Base-by-base conservation (phyloP, 2,797 vertebrate genomes). In the Cottoperca gobio region DNA sequence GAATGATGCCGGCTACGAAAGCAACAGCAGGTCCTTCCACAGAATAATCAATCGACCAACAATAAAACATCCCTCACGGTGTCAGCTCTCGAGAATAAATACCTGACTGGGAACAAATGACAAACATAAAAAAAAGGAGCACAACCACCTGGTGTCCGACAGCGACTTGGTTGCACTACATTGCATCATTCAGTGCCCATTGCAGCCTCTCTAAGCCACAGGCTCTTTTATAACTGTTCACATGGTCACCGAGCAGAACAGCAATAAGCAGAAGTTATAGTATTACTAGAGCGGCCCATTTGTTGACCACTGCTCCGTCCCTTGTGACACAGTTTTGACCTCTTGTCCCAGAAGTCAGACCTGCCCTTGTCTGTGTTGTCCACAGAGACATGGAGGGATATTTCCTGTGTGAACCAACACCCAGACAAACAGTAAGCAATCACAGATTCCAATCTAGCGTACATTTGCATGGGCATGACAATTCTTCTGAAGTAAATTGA, bases 381-480 rank as follows among this genome's bases (percentile, higher is more conserved):
- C 92, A 74, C 86, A 78, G 88, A 89, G 94, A 93, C 83, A 75
- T 42, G 60, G 80, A 64, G 85, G 87, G 88, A 83, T 79, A 91
- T 93, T 94, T 94, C 94, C 94, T 94, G 93, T 94, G 92, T 91
- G 90, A 92, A 93, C 91, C 93, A 86, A 94, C 93, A 93, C 93
- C 93, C 93, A 88, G 82, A 82, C 86, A 45, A 70, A 81, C 86
- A 85, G 78, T 84, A 86, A 90, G 81, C 83, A 89, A 88, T 80
- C 72, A 62, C 73, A 72, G 92, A 94, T 93, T 90, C 75, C 48
- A 46, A 94, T 93, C 92, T 81, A 52, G 86, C 60, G 78, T 73
- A 85, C 83, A 88, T 88, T 81, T 84, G 85, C 87, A 87, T 62
- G 81, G 88, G 85, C 89, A 89, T 81, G 91, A 82, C 69, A 88